A percentile compares a stretch with the other conserved stretches of the same genome.
Evolutionary conservation across 2,888 invertebrate genomes (phyloP).

Genomic region (Tenthredo scrophulariae): DNA sequence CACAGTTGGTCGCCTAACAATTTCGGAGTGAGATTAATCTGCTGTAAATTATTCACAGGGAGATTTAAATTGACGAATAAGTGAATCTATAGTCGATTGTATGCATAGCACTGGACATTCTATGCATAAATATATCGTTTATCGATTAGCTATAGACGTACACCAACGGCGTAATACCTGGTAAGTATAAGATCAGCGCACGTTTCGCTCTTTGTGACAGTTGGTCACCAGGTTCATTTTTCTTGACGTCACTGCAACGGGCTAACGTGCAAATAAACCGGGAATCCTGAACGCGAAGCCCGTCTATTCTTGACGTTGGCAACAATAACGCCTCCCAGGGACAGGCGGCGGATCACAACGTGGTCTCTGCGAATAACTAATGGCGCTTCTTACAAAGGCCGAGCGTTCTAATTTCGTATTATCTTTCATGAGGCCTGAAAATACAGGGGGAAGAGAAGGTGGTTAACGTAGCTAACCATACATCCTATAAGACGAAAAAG

Average conservation of each 20-base stretch:
- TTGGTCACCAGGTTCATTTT: slow-evolving; percentile 9
- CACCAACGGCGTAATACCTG: neutral
- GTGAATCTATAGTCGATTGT: too few species aligned
- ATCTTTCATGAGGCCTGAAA: slow-evolving; percentile 57
- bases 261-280: slow-evolving; percentile 55
- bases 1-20: neutral
- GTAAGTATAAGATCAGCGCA: neutral
- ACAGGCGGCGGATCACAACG: slow-evolving; percentile 61
- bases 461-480: neutral
- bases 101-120: too few species aligned
- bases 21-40: neutral
- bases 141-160: too few species aligned
- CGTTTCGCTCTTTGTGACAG: slow-evolving; percentile 6
- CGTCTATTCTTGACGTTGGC: slow-evolving; percentile 67
- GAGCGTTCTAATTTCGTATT: slow-evolving; percentile 64
- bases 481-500: too few species aligned
- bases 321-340: slow-evolving; percentile 67
- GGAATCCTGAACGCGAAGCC: slow-evolving; percentile 55
- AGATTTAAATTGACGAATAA: too few species aligned
- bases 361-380: slow-evolving; percentile 61
- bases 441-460: slow-evolving; percentile 2
- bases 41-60: too few species aligned
- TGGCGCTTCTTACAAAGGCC: slow-evolving; percentile 66
- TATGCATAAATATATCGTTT: too few species aligned
- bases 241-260: slow-evolving; percentile 47